Percentiles rank a stretch among this genome's conserved stretches.
Evolutionary conservation across 2,888 invertebrate species (phyloP).

Genomic region (Nyleta sp.): DNA sequence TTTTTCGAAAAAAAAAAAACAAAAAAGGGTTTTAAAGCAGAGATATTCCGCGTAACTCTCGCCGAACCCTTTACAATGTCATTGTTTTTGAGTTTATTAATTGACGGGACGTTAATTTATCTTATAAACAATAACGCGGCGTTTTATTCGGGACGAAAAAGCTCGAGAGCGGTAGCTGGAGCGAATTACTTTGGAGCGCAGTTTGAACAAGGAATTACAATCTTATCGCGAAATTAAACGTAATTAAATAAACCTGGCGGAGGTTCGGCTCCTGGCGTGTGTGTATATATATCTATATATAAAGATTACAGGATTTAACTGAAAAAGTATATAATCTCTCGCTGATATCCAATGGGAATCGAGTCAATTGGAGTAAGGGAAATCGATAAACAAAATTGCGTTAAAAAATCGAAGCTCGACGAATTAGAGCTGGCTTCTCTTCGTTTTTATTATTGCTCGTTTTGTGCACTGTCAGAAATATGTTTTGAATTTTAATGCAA

Average conservation of each 20-base stretch:
- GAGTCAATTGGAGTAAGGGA: background rate
- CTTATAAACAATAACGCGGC: too few relatives aligned
- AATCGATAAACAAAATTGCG: slow-evolving; percentile 16
- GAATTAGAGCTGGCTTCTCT: too few relatives aligned
- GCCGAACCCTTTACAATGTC: too few relatives aligned
- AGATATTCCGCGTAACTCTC: too few relatives aligned
- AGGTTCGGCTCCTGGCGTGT: background rate
- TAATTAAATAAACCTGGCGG: slow-evolving; percentile 18
- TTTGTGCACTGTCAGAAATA: too few relatives aligned
- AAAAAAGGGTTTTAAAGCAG: too few relatives aligned
- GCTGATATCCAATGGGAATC: slow-evolving; percentile 1
- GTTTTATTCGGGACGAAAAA: too few relatives aligned
- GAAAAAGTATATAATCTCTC: slow-evolving; percentile 16
- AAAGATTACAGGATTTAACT: slow-evolving; percentile 4
- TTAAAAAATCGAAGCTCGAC: background rate
- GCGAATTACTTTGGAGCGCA: background rate
- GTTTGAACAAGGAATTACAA: slow-evolving; percentile 18
- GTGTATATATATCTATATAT: background rate
- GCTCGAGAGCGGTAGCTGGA: background rate
- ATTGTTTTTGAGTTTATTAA: too few relatives aligned
- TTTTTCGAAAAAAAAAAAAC: too few relatives aligned
- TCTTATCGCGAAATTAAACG: slow-evolving; percentile 28
- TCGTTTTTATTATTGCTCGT: too few relatives aligned
- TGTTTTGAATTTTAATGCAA: too few relatives aligned
- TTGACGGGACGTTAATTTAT: too few relatives aligned